Conservation (phyloP, 2,113 vertebrate species). For the Ovis canadensis region DNA sequence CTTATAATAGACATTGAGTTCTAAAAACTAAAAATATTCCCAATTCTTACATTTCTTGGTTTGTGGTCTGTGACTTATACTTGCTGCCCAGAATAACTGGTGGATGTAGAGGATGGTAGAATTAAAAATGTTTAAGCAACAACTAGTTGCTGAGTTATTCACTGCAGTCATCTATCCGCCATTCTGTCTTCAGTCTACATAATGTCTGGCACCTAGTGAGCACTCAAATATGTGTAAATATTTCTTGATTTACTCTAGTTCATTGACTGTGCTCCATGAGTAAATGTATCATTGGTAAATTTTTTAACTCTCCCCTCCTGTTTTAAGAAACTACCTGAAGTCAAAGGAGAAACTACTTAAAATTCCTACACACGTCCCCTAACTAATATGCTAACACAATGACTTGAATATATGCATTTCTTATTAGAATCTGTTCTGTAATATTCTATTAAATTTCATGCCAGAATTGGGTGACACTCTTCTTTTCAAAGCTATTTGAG, state of each 20-base stretch:
- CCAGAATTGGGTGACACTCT: background rate
- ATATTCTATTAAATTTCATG: background rate
- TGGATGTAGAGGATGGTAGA: no score
- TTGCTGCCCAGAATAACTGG: background rate
- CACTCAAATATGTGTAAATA: background rate
- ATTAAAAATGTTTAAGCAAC: background rate
- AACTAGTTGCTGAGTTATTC: background rate
- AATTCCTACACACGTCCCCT: background rate
- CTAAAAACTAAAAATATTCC: background rate
- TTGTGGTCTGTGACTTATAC: background rate
- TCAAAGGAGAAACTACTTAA: background rate
- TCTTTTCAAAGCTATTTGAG: background rate
- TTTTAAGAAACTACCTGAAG: background rate
- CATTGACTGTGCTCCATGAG: background rate
- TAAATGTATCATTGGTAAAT: background rate
- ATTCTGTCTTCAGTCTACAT: background rate
- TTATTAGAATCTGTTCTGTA: background rate
- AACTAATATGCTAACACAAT: background rate
- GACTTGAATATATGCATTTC: background rate
- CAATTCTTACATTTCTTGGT: background rate
- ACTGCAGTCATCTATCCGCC: background rate
- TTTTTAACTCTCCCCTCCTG: background rate
- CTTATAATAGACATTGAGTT: background rate
- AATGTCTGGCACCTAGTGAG: background rate
- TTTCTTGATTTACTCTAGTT: background rate